Evolutionary conservation across 2,797 vertebrate genomes (phyloP).

Genomic region (Forpus xanthops): DNA sequence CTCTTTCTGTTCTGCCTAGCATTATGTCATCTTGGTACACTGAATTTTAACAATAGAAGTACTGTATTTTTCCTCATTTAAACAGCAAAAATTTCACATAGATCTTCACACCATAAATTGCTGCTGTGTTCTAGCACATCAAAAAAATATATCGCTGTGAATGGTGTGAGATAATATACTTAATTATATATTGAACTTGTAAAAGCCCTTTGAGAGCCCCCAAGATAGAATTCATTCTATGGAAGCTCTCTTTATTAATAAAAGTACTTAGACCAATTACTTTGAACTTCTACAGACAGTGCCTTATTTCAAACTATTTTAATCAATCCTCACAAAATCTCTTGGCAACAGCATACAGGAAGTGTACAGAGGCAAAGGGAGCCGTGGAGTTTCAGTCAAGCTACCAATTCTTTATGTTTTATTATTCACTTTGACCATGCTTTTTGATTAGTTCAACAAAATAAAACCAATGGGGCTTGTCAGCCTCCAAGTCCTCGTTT

Average conservation of each 20-base stretch:
- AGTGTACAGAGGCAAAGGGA: not conserved
- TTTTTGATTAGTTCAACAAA: conserved; percentile 57
- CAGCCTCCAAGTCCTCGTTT: conserved; percentile 15
- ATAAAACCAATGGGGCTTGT: not conserved
- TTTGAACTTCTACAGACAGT: conserved; percentile 50
- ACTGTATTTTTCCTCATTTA: not conserved
- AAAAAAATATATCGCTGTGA: not conserved
- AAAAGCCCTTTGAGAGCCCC: conserved; percentile 51
- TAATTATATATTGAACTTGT: conserved; percentile 64
- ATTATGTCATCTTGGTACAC: too few species aligned
- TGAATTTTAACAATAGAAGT: not conserved
- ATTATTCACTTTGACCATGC: conserved; percentile 19
- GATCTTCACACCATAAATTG: not conserved
- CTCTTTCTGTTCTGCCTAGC: not conserved
- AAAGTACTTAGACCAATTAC: conserved; percentile 56
- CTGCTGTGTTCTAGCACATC: not conserved
- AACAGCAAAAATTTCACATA: not conserved
- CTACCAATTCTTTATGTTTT: conserved; percentile 29
- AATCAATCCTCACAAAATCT: conserved; percentile 63
- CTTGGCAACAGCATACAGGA: conserved; percentile 28
- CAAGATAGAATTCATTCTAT: conserved; percentile 39
- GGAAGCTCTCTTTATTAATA: conserved; percentile 56
- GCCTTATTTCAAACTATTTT: conserved; percentile 56
- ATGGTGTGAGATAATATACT: conserved; percentile 23
- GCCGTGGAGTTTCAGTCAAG: not conserved